Conservation (phyloP, 2,888 invertebrate genomes). For the Acholoe squamosa region DNA sequence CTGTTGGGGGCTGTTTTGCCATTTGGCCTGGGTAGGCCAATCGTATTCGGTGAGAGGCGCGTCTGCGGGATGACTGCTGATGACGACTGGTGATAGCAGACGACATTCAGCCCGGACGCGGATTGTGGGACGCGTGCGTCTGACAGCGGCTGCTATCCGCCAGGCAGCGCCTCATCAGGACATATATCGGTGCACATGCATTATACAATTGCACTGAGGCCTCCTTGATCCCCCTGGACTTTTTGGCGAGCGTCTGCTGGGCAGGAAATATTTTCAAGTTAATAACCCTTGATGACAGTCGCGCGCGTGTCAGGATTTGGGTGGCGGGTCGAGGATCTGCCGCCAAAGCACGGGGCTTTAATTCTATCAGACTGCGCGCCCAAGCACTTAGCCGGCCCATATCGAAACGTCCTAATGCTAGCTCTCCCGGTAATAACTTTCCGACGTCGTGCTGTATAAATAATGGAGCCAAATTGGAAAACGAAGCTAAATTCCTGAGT, state of each 20-base stretch:
- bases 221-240: constrained; percentile 38
- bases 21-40: neutral
- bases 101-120: constrained; percentile 14
- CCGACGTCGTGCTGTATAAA: constrained; percentile 52
- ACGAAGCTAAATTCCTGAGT: constrained; percentile 54
- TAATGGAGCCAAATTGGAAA: constrained; percentile 58
- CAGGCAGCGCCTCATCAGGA: neutral
- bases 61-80: constrained; percentile 57
- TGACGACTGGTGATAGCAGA: constrained; percentile 58
- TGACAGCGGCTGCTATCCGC: constrained; percentile 37
- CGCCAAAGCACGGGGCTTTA: constrained; percentile 60
- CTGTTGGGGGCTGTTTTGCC: neutral
- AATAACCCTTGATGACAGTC: constrained; percentile 49
- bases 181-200: constrained; percentile 59
- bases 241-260: neutral
- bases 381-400: constrained; percentile 53
- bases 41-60: neutral
- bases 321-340: constrained; percentile 40
- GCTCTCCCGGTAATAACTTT: constrained; percentile 50
- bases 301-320: neutral
- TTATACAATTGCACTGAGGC: constrained; percentile 58
- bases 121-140: constrained; percentile 40
- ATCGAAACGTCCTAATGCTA: constrained; percentile 53
- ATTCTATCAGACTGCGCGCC: constrained; percentile 57
- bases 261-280: constrained; percentile 61